phyloP scores from a whole-genome alignment of 2,888 invertebrate species.

The Leucania comma region DNA sequence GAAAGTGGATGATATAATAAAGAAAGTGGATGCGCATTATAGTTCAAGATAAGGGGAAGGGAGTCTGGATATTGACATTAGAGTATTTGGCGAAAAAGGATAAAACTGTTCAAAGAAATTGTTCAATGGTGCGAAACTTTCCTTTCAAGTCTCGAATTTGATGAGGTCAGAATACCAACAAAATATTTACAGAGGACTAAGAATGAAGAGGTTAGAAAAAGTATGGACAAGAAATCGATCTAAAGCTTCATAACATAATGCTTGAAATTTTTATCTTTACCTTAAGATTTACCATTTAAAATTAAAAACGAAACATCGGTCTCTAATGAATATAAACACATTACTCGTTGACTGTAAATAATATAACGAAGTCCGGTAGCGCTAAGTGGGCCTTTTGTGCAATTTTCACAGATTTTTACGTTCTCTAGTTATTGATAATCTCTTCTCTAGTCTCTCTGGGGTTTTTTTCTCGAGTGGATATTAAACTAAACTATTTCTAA shows the following conservation, averaged over 20 bases:
- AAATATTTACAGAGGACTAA: conserved; percentile 16
- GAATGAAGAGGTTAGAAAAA: conserved; percentile 3
- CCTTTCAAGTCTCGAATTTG: conserved; percentile 6
- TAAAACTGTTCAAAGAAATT: background rate
- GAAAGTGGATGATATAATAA: background rate
- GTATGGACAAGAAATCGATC: background rate
- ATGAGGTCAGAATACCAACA: conserved; percentile 20
- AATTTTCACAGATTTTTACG: background rate
- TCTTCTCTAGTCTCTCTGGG: background rate
- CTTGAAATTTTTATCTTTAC: background rate
- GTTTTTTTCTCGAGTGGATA: background rate
- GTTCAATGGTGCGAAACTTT: background rate
- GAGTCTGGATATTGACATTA: background rate
- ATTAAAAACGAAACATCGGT: background rate
- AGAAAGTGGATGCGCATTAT: background rate
- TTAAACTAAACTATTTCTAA: background rate
- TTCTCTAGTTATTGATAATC: background rate
- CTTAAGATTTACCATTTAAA: background rate
- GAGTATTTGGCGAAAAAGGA: background rate
- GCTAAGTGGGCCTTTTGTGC: background rate
- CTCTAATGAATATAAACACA: background rate
- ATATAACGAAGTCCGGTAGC: background rate
- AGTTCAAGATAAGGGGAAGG: background rate
- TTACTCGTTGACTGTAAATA: background rate
- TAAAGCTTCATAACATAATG: background rate